Evolutionary conservation across 2,113 vertebrate species (phyloP), one percentile per base, ranked within the genome.

Genomic region (Ciconia stormi): DNA sequence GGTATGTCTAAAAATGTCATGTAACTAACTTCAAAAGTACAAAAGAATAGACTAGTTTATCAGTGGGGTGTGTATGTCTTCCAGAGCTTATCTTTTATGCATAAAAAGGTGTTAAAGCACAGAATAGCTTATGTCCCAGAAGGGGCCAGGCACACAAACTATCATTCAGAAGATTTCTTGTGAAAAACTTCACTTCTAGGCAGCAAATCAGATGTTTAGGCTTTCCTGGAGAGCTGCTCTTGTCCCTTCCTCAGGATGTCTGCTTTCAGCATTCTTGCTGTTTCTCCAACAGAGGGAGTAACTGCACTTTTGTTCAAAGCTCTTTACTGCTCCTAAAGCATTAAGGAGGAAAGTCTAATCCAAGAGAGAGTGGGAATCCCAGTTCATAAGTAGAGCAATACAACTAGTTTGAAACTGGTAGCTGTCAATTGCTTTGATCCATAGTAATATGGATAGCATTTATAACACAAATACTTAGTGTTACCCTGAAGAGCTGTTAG

Each of bases 261-360:
- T 77, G 67, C 55, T 71, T 26, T 81, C 2, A 0, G 89, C 52
- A 30, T 6, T 19, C 23, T 69, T 53, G 82, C 66, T 38, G 34
- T 27, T 69, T 59, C 40, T 27, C 94, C 96, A 88, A 47, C 61
- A 85, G 96, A 72, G 96, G 95, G 96, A 90, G 91, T 76, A 82
- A 23, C 70, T 80, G 82, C 2, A 22, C 90, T 80, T 38, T 7
- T 38, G 36, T n/a, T 65, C 15, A 6, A 32, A 55, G 26, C 15
- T 32, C 25, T 4, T 11, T 55, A 38, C 15, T 55, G 23, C 38
- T 55, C 49, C 44, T n/a, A 15, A 26, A 30, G 38, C 49, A 47
- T 16, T 59, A 30, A 65, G 58, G 62, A 65, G 49, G 26, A 47
- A 70, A 71, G 30, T 25, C 56, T 66, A 44, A 81, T 58, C 46